Conservation (phyloP, 2,113 vertebrate species). For the Marmota flaviventris region DNA sequence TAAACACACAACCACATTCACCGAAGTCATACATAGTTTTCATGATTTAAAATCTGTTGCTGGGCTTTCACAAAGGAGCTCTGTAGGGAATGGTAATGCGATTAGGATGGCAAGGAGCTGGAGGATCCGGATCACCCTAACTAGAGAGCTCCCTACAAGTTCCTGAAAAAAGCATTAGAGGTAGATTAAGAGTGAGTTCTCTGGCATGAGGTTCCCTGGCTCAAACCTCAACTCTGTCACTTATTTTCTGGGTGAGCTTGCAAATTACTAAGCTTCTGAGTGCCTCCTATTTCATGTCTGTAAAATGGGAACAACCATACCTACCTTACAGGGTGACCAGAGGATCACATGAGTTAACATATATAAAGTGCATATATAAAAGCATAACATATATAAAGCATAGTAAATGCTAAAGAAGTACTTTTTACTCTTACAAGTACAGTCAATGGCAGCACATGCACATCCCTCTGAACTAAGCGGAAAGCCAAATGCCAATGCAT, state of each 20-base stretch:
- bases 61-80: slow-evolving; percentile 62
- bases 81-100: slow-evolving; percentile 62
- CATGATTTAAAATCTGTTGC: slow-evolving; percentile 47
- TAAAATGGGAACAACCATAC: not conserved
- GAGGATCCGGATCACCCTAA: not conserved
- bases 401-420: not conserved
- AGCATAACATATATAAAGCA: not conserved
- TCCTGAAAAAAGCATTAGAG: slow-evolving; percentile 13
- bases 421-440: not conserved
- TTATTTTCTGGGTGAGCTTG: slow-evolving; percentile 21
- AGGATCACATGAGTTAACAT: not conserved
- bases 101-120: slow-evolving; percentile 43
- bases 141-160: not conserved
- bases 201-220: not conserved
- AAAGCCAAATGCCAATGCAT: not conserved
- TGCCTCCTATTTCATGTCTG: not conserved
- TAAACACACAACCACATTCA: slow-evolving; percentile 60
- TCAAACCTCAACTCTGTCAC: not conserved
- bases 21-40: slow-evolving; percentile 59
- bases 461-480: not conserved
- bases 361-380: not conserved
- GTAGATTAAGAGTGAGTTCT: not conserved
- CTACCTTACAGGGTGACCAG: not conserved
- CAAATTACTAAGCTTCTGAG: not conserved
- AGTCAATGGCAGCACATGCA: not conserved